Percentiles rank a stretch among this genome's conserved stretches.
phyloP scores from a whole-genome alignment of 92 coral and sea anemone genomes.

The Bergia puertoricense region DNA sequence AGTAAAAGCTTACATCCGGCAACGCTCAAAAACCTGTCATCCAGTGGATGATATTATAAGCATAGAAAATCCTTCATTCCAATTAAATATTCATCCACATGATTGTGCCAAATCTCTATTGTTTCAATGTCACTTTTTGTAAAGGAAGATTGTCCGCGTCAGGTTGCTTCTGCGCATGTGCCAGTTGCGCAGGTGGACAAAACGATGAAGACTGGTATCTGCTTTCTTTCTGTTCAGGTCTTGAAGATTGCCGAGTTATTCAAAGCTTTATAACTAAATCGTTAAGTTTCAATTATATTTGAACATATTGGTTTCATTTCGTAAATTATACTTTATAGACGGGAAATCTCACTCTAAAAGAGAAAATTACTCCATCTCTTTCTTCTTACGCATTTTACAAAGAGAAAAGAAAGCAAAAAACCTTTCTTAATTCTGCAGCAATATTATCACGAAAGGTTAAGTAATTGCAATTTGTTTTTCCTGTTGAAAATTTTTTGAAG shows the following conservation, averaged over 20 bases:
- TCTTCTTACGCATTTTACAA: too few relatives aligned
- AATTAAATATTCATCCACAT: slow-evolving; percentile 20
- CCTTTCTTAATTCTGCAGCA: too few relatives aligned
- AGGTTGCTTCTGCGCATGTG: slow-evolving; percentile 29
- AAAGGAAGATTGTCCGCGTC: neutral
- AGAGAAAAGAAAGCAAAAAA: too few relatives aligned
- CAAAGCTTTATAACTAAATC: too few relatives aligned
- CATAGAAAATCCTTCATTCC: neutral
- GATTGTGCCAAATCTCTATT: neutral
- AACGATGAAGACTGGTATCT: neutral
- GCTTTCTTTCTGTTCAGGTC: neutral
- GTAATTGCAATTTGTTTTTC: too few relatives aligned
- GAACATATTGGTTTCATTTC: too few relatives aligned
- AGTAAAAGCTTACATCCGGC: neutral
- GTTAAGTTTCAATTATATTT: too few relatives aligned
- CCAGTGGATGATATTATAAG: neutral
- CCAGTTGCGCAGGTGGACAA: neutral
- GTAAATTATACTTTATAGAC: too few relatives aligned
- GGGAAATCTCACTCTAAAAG: too few relatives aligned
- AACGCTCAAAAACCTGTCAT: neutral
- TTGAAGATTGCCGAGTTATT: neutral
- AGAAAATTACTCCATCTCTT: too few relatives aligned
- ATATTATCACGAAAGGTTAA: too few relatives aligned
- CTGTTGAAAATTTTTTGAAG: too few relatives aligned
- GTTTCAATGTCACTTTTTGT: slow-evolving; percentile 19